Evolutionary conservation across 2,113 vertebrate genomes (phyloP), one percentile per base, ranked within the genome.

Genomic region (Rhombomys opimus): DNA sequence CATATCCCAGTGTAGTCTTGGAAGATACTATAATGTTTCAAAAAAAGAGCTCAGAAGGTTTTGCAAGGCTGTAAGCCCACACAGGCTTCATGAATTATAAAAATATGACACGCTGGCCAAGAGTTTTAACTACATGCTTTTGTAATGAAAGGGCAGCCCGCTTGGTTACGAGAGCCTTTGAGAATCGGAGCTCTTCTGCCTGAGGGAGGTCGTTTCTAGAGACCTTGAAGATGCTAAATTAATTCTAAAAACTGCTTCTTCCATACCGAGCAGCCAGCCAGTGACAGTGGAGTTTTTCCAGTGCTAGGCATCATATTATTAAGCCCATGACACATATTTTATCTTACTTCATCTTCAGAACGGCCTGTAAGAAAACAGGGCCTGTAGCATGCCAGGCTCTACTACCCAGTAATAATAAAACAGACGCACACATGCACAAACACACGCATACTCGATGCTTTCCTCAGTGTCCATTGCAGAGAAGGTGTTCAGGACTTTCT

Each of bases 181-280:
- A 89, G 57, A 89, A 18, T 46, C 27, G 41, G 46, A 20, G 59
- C 70, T 75, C 35, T 38, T 20, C 70, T 38, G 67, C 86, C 52
- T 46, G 46, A 15, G 68, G 41, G n/a, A 20, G 82, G 30, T 46
- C 88, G 25, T 72, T 77, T 41, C 61, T 88, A 63, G 22, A 88
- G 52, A 72, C 72, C 8, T 91, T 82, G 61, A 76, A 5, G 4
- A 14, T 41, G 38, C 41, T 67, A 50, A 89, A 89, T 41, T 52
- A 38, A 77, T 32, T 72, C 52, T 84, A 82, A 54, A 84, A 70
- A 14, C 1, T 84, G 32, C 17, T 22, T 77, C 52, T 18, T 57
- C 3, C 81, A n/a, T 27, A 67, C 13, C 68, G 91, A 70, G 50
- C 87, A 94, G 57, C n/a, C 87, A 94, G 57, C n/a, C 75, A 92